Evolutionary conservation across 2,888 invertebrate genomes (phyloP), one percentile per base, ranked within the genome.

Genomic region (Andrena praecox): DNA sequence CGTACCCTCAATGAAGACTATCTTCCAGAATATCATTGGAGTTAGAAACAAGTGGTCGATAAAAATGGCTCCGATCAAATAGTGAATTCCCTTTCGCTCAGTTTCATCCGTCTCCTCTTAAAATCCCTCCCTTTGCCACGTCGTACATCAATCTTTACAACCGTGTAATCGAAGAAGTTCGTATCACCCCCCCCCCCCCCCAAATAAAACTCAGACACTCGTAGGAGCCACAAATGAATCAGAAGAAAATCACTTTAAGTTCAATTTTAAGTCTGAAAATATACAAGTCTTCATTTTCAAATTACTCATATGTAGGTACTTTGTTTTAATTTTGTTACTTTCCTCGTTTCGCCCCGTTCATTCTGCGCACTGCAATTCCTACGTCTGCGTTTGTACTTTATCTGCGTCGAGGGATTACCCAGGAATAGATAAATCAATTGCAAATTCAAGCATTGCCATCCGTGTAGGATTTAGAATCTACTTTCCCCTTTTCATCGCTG

Each of bases 41-140:
- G 42, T 31, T 31, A 54, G 60, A 63, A 70, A 70, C 70, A 70
- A 70, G 70, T 70, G 70, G 70, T 70, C 70, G 60, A 70, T 70
- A 70, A 70, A 70, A 70, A 29, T 50, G 27, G 16, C 60, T 67
- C 24, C 50, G 16, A 50, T 67, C 67, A 52, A 67, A 67, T 67
- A 67, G 54, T 12, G 67, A 52, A 67, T 54, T 67, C 33, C 29
- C 52, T 67, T 52, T 27, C 52, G 31, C 67, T 52, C 52, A 10
- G 27, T 54, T 67, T 50, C 67, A 52, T 31, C 20, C 10, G 10
- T 27, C 27, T 56, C 12, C 27, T 10, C 56, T 24, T 8, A 10
- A 56, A 27, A 10, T 27, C 27, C 3, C 24, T 4, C 20, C 24
- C 56, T 4, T 24, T 27, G 24, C 7, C 24, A 56, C 8, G 24